Percentiles rank a stretch among this genome's conserved stretches.
These are phyloP conservation scores for Lagorchestes hirsutus DNA, from an alignment of 2,797 vertebrate genomes.

Conservation along the genomic window DNA sequence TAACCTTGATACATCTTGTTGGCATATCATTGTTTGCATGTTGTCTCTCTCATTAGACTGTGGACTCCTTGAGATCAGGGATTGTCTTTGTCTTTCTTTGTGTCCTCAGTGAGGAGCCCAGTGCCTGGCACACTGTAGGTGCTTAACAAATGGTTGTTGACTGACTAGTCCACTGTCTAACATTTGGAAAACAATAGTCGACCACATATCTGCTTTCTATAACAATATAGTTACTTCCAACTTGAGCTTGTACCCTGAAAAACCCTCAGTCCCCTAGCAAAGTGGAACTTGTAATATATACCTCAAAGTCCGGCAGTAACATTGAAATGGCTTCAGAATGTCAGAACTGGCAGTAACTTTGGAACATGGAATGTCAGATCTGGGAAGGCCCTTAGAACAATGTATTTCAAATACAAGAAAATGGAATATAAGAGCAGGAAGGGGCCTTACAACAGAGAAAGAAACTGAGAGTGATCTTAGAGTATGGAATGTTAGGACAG, in stretches of 20 bases:
- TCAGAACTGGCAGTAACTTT: not conserved
- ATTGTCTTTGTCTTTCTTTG: not conserved
- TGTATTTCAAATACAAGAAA: too few relatives aligned
- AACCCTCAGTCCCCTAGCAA: not conserved
- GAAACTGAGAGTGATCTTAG: too few relatives aligned
- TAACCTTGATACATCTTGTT: not conserved
- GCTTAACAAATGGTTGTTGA: not conserved
- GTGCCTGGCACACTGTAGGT: not conserved
- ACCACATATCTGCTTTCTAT: not conserved
- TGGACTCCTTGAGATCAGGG: not conserved
- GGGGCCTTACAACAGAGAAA: too few relatives aligned
- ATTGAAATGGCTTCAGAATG: not conserved
- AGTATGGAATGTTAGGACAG: too few relatives aligned
- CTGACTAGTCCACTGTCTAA: not conserved
- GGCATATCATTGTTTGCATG: not conserved
- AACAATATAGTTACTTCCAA: not conserved
- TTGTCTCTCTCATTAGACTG: not conserved
- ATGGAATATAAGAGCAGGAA: too few relatives aligned
- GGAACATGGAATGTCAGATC: not conserved
- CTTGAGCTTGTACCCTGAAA: not conserved
- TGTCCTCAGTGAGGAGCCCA: not conserved
- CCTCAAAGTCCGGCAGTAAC: not conserved
- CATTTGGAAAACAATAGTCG: not conserved
- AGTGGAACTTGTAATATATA: not conserved
- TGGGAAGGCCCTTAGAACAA: not conserved